Evolutionary conservation across 2,888 invertebrate genomes (phyloP), one percentile per base, ranked within the genome.

Genomic region (Hofmannophila pseudospretella): DNA sequence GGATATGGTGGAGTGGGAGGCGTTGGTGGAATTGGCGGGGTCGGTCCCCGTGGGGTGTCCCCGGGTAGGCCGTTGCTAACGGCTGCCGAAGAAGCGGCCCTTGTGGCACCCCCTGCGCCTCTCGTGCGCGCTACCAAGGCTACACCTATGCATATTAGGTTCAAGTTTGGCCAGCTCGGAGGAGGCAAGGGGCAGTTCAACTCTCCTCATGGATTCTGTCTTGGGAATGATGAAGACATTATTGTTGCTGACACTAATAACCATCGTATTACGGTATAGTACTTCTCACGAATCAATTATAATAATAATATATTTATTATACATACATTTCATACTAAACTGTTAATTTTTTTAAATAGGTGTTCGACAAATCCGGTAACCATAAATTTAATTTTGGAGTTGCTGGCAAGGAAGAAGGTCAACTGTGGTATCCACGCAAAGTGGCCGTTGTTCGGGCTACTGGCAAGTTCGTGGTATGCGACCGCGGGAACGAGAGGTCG

Each of bases 161-260:
- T 94, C 81, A 97, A 97, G 81, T 98, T 98, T 78, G 98, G 98
- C 7, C 96, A 96, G 57, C 88, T 98, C 48, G 98, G 98, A 16
- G 94, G 96, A 16, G 94, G 94, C 44, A 96, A 96, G 70, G 95
- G 96, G 11, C 97, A 98, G 80, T 98, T 98, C 65, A 97, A 97
- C 81, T 97, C 98, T 0, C 98, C 98, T 0, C 98, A 98, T 77
- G 98, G 98, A 30, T 98, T 98, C 77, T 98, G 98, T 67, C 89
- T 98, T 46, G 97, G 98, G 22, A 90, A 93, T 35, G 97, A 97
- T 63, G 97, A 98, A 73, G 97, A 98, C 66, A 97, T 98, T 51
- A 95, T 98, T 58, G 97, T 98, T 12, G 98, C 97, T 27, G 96
- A 98, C 72, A 98, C 98, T 3, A 97, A 98, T 72, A 98, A 98